These are phyloP conservation scores for Lasioglossum baleicum DNA, from an alignment of 1,140 invertebrate species.

Conservation along the genomic window DNA sequence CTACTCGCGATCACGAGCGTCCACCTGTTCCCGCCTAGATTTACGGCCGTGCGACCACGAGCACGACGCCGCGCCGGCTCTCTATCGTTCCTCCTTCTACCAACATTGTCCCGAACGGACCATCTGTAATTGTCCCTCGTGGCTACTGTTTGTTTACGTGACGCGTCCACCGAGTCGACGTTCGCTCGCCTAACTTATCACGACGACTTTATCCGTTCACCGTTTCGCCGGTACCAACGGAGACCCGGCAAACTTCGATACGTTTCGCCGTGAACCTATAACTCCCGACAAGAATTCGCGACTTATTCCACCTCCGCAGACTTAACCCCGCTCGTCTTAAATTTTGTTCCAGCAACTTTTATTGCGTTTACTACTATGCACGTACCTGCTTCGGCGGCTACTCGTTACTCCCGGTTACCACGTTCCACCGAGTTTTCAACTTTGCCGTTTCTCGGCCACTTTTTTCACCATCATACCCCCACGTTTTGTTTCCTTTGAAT, in stretches of 20 bases:
- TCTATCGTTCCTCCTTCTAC: conserved; percentile 6
- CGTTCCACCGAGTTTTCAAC: too few relatives aligned
- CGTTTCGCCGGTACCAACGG: background rate
- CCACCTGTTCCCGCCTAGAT: conserved; percentile 48
- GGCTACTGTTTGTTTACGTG: conserved; percentile 37
- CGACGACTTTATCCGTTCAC: background rate
- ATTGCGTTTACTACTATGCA: too few relatives aligned
- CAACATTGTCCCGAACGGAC: conserved; percentile 23
- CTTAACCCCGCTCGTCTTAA: too few relatives aligned
- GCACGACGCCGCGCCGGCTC: background rate
- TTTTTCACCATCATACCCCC: too few relatives aligned
- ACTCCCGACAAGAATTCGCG: background rate
- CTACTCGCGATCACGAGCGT: conserved; percentile 45
- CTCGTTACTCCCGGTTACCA: too few relatives aligned
- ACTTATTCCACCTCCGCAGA: background rate
- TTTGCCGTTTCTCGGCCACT: too few relatives aligned
- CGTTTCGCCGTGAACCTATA: background rate
- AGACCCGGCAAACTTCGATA: background rate
- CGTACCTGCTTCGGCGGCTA: too few relatives aligned
- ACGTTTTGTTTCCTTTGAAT: too few relatives aligned
- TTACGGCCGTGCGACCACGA: conserved; percentile 6
- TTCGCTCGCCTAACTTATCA: background rate
- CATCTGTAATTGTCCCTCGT: conserved; percentile 43
- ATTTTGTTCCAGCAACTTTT: too few relatives aligned
- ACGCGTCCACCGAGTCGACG: conserved; percentile 21